Conservation (phyloP, 2,797 vertebrate genomes). For the Chelon auratus region DNA sequence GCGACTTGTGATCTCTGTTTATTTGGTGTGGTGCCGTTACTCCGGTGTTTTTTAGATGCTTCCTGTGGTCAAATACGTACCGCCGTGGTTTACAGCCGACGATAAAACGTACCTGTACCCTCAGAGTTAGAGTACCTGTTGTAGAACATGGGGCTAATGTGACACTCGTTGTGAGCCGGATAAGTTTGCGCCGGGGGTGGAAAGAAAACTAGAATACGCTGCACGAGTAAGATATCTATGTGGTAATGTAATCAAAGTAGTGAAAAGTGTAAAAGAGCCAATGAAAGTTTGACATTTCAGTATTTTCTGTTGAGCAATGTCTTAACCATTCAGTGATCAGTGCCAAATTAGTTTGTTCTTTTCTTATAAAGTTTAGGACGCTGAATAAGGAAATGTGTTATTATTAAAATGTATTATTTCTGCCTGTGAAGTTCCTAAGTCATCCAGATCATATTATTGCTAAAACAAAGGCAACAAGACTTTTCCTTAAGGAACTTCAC, state of each 20-base stretch:
- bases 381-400: no score
- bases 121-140: slow-evolving; percentile 39
- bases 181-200: slow-evolving; percentile 55
- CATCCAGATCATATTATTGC: no score
- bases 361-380: no score
- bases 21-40: slow-evolving; percentile 66
- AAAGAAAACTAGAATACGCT: slow-evolving; percentile 32
- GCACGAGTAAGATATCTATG: not conserved
- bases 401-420: no score
- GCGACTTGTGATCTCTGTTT: slow-evolving; percentile 58
- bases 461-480: no score
- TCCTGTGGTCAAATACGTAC: slow-evolving; percentile 68
- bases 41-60: slow-evolving; percentile 71
- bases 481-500: no score
- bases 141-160: slow-evolving; percentile 53
- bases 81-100: slow-evolving; percentile 55
- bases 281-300: no score
- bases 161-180: slow-evolving; percentile 59
- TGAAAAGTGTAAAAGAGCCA: not conserved
- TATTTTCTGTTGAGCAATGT: no score
- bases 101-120: slow-evolving; percentile 52
- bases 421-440: no score
- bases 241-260: not conserved
- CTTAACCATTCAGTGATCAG: no score
- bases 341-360: no score